A percentile compares a stretch with the other conserved stretches of the same genome.
Conservation (phyloP, 2,113 vertebrate genomes). For the Rhinolophus ferrumequinum region DNA sequence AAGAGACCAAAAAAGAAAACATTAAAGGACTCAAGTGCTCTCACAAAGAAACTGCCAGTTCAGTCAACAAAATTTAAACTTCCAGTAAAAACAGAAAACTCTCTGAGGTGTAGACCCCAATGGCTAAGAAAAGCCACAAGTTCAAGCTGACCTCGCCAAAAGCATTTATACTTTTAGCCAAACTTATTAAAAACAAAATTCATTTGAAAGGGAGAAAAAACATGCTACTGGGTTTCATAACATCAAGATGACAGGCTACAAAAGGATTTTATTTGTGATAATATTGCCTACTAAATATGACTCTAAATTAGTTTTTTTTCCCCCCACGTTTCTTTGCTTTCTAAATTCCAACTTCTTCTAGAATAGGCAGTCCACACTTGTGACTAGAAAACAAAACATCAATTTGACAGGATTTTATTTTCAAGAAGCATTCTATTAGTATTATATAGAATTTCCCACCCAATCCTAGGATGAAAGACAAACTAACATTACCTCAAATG, state of each 20-base stretch:
- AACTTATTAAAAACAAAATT: constrained; percentile 84
- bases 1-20: constrained; percentile 80
- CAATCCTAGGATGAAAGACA: constrained; percentile 67
- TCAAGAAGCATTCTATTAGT: constrained; percentile 77
- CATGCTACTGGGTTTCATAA: constrained; percentile 80
- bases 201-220: constrained; percentile 75
- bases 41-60: constrained; percentile 75
- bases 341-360: constrained; percentile 45
- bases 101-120: constrained; percentile 81
- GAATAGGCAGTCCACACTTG: constrained; percentile 23
- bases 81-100: constrained; percentile 85
- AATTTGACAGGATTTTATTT: constrained; percentile 74
- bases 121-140: constrained; percentile 85
- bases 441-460: constrained; percentile 70
- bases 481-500: constrained; percentile 69
- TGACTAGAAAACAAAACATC: constrained; percentile 69
- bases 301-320: constrained; percentile 64
- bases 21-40: constrained; percentile 65
- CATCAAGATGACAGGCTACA: constrained; percentile 80
- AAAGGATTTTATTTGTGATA: constrained; percentile 78
- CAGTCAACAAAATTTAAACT: constrained; percentile 81
- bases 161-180: constrained; percentile 81
- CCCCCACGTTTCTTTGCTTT: constrained; percentile 64
- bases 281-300: constrained; percentile 75
- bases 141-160: constrained; percentile 81